Conservation (phyloP, 2,113 vertebrate species). For the Corythornis cristatus region DNA sequence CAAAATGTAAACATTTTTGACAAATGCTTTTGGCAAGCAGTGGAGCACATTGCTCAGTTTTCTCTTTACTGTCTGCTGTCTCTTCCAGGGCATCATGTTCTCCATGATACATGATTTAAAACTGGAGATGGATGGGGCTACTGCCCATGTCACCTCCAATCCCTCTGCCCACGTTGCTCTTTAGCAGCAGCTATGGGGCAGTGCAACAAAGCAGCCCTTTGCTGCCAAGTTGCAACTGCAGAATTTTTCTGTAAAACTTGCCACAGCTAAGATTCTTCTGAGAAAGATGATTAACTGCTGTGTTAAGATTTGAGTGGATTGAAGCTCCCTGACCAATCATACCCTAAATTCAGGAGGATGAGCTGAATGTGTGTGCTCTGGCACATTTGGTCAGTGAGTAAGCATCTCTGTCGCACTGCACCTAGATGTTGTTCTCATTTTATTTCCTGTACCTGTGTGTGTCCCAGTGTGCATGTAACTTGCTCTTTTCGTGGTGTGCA, state of each 20-base stretch:
- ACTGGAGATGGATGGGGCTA: not conserved
- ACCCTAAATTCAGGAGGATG: not conserved
- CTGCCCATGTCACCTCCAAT: not conserved
- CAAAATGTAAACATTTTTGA: not conserved
- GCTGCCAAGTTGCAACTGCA: not conserved
- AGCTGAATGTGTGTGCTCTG: not conserved
- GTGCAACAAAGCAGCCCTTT: not conserved
- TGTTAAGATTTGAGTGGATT: not conserved
- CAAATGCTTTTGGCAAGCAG: not conserved
- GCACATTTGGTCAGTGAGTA: fast-evolving
- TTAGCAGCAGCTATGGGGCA: not conserved
- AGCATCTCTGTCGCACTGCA: not conserved
- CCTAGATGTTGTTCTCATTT: not conserved
- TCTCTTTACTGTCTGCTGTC: not conserved
- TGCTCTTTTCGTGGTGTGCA: not conserved
- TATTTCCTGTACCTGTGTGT: not conserved
- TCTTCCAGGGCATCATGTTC: not conserved
- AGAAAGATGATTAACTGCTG: not conserved
- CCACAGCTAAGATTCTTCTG: not conserved
- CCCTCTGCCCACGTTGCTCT: fast-evolving
- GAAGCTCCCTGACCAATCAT: too few relatives aligned
- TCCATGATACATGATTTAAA: not conserved
- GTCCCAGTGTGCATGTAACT: too few relatives aligned
- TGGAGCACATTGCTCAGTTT: fast-evolving
- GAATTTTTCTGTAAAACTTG: not conserved